Conservation (phyloP, 1,140 invertebrate genomes). For the Armadillidium nasatum region DNA sequence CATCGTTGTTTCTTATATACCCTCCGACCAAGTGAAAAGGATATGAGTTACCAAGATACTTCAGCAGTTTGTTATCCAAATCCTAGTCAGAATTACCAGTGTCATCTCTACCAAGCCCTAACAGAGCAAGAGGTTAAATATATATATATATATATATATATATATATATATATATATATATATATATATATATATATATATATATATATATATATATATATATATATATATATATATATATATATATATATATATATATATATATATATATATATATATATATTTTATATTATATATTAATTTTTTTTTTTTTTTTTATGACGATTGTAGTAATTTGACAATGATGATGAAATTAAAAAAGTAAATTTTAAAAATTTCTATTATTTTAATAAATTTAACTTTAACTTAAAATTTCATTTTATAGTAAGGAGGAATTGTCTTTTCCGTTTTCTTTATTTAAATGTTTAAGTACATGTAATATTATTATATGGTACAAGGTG, state of each 20-base stretch:
- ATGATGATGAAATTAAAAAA: too few species aligned
- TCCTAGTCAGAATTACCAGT: conserved; percentile 38
- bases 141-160: neutral
- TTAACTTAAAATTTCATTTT: too few species aligned
- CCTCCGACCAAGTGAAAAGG: conserved; percentile 31
- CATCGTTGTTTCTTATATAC: conserved; percentile 43
- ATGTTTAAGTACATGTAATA: too few species aligned
- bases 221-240: conserved; percentile 12
- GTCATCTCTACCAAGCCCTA: conserved; percentile 37
- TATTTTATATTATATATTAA: neutral
- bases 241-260: conserved; percentile 8
- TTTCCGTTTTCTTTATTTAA: too few species aligned
- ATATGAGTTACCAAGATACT: neutral
- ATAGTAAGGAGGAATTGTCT: too few species aligned
- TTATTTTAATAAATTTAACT: too few species aligned
- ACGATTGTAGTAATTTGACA: too few species aligned
- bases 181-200: neutral
- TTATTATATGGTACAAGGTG: too few species aligned
- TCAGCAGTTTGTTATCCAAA: conserved; percentile 26
- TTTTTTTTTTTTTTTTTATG: too few species aligned
- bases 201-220: neutral
- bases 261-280: conserved; percentile 3
- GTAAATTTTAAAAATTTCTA: too few species aligned
- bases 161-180: neutral
- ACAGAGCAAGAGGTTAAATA: conserved; percentile 37